Conservation (phyloP, 1,140 invertebrate species). For the Macrobrachium rosenbergii region DNA sequence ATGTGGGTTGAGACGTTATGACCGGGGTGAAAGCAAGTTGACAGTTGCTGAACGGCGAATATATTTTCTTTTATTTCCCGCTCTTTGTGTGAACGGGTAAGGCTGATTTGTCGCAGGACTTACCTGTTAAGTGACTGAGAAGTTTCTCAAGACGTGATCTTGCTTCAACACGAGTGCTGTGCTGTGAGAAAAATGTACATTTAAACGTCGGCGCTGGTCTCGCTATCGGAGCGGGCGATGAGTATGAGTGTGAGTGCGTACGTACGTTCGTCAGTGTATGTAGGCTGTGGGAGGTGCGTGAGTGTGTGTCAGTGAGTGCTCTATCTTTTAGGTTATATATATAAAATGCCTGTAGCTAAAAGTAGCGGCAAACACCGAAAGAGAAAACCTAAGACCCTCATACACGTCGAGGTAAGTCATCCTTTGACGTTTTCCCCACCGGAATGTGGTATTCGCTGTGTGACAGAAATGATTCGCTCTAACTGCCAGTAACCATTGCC, state of each 20-base stretch:
- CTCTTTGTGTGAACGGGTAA: no score
- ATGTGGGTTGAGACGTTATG: conserved; percentile 56
- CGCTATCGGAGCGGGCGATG: conserved; percentile 26
- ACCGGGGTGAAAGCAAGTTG: conserved; percentile 49
- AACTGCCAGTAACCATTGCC: no score
- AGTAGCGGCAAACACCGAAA: conserved; percentile 52
- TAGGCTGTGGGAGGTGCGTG: conserved; percentile 52
- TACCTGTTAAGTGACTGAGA: no score
- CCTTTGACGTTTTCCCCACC: no score
- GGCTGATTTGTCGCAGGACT: no score
- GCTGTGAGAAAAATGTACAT: not conserved
- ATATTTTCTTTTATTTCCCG: no score
- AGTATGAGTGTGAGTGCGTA: conserved; percentile 41
- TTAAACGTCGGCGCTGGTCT: conserved; percentile 3
- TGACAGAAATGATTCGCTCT: no score
- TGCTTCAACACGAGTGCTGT: not conserved
- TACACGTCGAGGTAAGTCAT: conserved; percentile 57
- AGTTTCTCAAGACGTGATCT: no score
- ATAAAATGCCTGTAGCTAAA: conserved; percentile 58
- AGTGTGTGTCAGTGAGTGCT: conserved; percentile 49
- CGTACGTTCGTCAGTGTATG: conserved; percentile 45
- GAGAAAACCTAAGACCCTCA: conserved; percentile 61
- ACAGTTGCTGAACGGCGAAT: no score
- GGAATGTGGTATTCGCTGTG: no score
- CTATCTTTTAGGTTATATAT: conserved; percentile 21